phyloP scores from a whole-genome alignment of 1,140 invertebrate genomes.

The Leptestheria dahalacensis region DNA sequence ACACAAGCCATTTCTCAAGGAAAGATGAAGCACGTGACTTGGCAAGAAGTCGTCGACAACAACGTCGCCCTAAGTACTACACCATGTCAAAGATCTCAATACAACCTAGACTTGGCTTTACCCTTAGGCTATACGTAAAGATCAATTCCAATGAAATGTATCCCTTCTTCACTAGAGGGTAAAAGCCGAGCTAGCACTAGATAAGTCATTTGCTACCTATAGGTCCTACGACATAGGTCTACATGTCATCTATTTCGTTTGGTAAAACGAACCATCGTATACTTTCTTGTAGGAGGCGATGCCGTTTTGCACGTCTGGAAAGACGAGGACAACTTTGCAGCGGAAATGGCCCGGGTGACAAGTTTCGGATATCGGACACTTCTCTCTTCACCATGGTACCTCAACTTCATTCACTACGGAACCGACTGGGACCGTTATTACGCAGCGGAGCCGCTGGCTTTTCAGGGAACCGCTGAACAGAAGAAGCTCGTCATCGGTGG shows the following conservation, averaged over 20 bases:
- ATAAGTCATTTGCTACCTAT: no score
- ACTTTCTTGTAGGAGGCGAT: constrained; percentile 21
- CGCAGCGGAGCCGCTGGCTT: constrained; percentile 52
- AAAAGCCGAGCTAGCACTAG: no score
- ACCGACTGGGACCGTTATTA: constrained; percentile 59
- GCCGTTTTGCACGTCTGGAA: constrained; percentile 61
- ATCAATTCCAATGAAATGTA: no score
- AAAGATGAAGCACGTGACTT: constrained; percentile 48
- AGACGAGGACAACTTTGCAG: constrained; percentile 28
- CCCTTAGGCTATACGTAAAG: no score
- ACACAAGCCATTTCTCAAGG: neutral
- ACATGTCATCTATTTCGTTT: no score
- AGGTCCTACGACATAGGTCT: no score
- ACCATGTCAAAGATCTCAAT: no score
- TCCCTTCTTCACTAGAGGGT: no score
- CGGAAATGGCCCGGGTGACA: constrained; percentile 33
- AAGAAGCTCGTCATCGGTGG: constrained; percentile 58
- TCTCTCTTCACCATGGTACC: constrained; percentile 69
- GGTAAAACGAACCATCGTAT: neutral
- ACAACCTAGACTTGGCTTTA: no score
- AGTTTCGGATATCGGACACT: constrained; percentile 43
- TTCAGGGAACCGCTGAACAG: constrained; percentile 30
- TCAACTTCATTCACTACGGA: constrained; percentile 53
- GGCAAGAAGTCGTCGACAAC: constrained; percentile 51
- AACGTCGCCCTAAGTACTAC: neutral